Base-by-base conservation (phyloP, 23 tunicate genomes). In the Ascidia mentula region DNA sequence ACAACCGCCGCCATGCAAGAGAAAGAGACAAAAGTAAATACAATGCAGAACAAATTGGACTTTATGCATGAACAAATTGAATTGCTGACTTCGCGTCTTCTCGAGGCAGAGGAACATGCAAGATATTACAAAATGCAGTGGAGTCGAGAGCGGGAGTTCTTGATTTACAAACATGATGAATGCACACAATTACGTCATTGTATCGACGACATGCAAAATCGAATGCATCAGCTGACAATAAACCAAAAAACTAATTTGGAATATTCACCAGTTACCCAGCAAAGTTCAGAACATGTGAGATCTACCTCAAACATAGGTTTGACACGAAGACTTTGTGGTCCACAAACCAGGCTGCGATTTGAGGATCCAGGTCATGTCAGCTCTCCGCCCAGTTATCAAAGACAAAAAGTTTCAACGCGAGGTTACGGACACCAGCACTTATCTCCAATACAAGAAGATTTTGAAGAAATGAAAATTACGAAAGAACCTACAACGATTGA, bases 1-100 rank as follows among this genome's bases (percentile, higher is more conserved):
- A 30, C 78, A 45, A 74, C 37, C 37, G 38, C 40, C 1, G 6
- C 28, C 1, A 18, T 37, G 26, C 17, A 74, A 0, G 40, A 74
- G 26, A 74, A 77, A 46, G 59, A 36, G 2, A 37, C 80, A 37
- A 69, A 77, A 77, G 32, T 36, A 20, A 45, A 28, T 38, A 46
- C 39, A 31, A 26, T 74, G 28, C 39, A 74, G 42, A 74, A 74
- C 20, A 31, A 36, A 74, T 46, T 74, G 46, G n/a, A 74, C 2
- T 6, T 46, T 18, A 37, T 26, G 45, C 45, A 35, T 6, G 46
- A 38, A 28, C 8, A 74, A 36, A 0, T 74, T 7, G 38, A 74
- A 34, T 36, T 46, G 18, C 1, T 38, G 7, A 9, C 28, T 53
- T 26, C 65, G 13, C 65, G 24, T 3, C 78, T 37, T 2, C 22